Evolutionary conservation across 2,797 vertebrate genomes (phyloP).

Genomic region (Sebastes jordani): DNA sequence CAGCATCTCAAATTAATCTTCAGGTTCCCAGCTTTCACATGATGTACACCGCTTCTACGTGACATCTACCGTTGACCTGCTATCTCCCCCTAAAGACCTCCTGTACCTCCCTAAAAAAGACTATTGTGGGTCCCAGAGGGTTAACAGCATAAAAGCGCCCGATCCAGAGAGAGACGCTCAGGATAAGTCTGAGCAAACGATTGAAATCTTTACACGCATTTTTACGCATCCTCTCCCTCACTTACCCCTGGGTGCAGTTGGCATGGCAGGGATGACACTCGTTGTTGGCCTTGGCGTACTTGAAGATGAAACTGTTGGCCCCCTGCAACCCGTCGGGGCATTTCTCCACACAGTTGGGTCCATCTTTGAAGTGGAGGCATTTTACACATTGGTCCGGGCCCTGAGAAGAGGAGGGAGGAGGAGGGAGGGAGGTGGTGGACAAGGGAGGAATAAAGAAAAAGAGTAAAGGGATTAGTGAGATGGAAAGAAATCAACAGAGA

Average conservation of each 20-base stretch:
- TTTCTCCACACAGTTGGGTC: constrained; percentile 96
- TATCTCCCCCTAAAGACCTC: no score
- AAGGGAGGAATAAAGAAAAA: constrained; percentile 19
- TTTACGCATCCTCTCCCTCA: neutral
- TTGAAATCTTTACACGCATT: constrained; percentile 14
- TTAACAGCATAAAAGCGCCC: constrained; percentile 4
- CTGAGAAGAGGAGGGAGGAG: constrained; percentile 67
- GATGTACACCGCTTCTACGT: no score
- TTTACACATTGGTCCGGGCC: constrained; percentile 94
- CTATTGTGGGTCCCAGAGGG: no score
- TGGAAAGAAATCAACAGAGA: neutral
- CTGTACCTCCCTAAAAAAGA: no score
- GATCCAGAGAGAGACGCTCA: neutral
- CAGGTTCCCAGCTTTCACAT: no score
- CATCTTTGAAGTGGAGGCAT: constrained; percentile 96
- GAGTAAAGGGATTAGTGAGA: constrained; percentile 12
- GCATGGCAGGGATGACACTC: constrained; percentile 95
- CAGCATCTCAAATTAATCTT: no score
- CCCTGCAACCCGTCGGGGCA: constrained; percentile 96
- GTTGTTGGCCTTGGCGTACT: constrained; percentile 93
- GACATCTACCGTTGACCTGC: no score
- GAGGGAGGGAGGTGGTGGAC: neutral
- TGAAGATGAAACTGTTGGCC: constrained; percentile 96
- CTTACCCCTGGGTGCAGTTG: constrained; percentile 98
- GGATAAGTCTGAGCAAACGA: neutral